Conservation (phyloP, 2,113 vertebrate species). For the Cephalophus harveyi region DNA sequence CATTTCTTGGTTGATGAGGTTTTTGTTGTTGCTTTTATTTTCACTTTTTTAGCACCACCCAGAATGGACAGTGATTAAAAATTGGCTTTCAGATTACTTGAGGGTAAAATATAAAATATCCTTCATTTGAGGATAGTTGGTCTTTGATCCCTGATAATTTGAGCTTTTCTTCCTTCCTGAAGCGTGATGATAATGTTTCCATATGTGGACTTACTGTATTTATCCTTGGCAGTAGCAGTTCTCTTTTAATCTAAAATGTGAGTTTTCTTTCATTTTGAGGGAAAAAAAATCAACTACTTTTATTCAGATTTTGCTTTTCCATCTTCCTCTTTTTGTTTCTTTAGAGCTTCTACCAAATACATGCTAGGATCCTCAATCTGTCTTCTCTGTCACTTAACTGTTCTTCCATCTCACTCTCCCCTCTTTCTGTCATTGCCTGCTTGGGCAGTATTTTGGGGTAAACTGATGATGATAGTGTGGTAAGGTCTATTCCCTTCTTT, state of each 20-base stretch:
- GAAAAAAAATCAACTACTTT: not conserved
- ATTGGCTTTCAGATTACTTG: not conserved
- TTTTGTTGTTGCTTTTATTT: not conserved
- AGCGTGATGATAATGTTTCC: not conserved
- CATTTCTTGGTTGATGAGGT: not conserved
- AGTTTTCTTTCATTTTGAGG: not conserved
- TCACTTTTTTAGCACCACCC: not conserved
- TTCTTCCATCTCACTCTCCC: not conserved
- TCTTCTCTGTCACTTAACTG: not conserved
- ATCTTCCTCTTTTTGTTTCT: not conserved
- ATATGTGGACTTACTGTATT: not conserved
- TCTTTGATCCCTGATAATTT: not conserved
- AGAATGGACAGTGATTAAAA: not conserved
- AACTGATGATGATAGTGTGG: not conserved
- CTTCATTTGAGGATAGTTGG: not conserved
- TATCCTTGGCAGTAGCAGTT: not conserved
- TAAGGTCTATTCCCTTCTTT: not conserved
- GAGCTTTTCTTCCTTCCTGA: not conserved
- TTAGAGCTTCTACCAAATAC: not conserved
- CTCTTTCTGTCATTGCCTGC: not conserved
- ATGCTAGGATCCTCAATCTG: not conserved
- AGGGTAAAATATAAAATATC: too few relatives aligned
- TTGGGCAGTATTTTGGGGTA: not conserved
- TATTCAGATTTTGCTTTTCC: not conserved
- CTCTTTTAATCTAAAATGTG: not conserved